These are phyloP conservation scores for Orchestia grillus DNA, from an alignment of 1,140 invertebrate species.

Conservation along the genomic window DNA sequence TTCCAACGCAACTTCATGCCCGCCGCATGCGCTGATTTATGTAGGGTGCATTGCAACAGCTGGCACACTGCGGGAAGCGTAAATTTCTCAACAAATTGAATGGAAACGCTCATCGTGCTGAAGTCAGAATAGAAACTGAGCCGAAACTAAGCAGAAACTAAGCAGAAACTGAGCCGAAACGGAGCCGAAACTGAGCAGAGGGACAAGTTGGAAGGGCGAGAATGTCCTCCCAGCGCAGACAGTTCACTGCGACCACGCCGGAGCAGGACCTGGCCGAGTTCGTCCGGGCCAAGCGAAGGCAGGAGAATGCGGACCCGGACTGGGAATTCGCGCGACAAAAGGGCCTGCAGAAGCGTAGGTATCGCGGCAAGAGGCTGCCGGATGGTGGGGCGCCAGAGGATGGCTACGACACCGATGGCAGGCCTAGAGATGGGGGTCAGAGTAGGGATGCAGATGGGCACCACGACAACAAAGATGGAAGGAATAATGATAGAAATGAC, in stretches of 20 bases:
- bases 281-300: neutral
- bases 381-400: neutral
- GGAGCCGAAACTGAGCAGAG: neutral
- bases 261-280: constrained; percentile 37
- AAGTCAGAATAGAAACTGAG: no score
- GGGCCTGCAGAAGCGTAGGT: neutral
- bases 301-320: neutral
- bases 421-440: neutral
- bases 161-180: no score
- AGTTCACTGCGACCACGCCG: neutral
- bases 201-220: neutral
- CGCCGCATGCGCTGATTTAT: neutral
- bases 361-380: neutral
- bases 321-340: neutral
- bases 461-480: neutral
- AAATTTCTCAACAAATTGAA: neutral
- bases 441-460: neutral
- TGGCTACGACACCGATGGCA: neutral
- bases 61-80: neutral
- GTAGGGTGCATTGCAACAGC: neutral
- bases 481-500: neutral
- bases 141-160: no score
- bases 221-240: neutral
- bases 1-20: neutral
- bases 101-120: no score